A percentile compares a stretch with the other conserved stretches of the same genome.
Evolutionary conservation across 2,797 vertebrate species (phyloP).

Genomic region (Acanthurus tractus): DNA sequence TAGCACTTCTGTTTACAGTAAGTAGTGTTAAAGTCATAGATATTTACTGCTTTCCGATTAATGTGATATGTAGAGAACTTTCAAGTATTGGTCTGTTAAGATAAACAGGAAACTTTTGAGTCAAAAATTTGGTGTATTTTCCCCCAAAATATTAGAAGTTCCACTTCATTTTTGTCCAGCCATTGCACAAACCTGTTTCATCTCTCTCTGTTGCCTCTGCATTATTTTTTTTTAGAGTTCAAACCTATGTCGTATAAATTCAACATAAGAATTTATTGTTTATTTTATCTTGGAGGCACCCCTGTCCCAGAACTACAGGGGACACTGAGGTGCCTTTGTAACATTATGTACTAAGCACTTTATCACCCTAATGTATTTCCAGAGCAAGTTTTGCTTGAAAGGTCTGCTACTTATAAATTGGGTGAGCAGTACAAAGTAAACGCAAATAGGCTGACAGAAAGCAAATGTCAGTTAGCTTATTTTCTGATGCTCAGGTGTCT

Average conservation of each 20-base stretch:
- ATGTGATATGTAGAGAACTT: no score
- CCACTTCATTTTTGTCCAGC: conserved; percentile 2
- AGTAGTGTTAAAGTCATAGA: no score
- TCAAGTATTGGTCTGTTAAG: no score
- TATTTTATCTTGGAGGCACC: conserved; percentile 58
- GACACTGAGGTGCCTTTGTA: conserved; percentile 54
- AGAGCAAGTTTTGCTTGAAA: conserved; percentile 44
- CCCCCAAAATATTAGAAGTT: background rate
- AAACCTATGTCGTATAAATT: conserved; percentile 27
- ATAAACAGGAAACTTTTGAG: no score
- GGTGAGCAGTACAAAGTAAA: conserved; percentile 29
- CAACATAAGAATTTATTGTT: conserved; percentile 30
- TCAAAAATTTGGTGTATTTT: no score
- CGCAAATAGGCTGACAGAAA: conserved; percentile 36
- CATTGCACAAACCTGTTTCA: conserved; percentile 15
- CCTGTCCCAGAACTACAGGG: conserved; percentile 47
- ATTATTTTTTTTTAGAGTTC: conserved; percentile 30
- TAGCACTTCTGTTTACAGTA: no score
- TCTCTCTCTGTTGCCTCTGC: conserved; percentile 38
- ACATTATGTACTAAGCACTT: conserved; percentile 76
- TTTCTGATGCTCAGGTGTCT: conserved; percentile 49
- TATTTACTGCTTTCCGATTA: no score
- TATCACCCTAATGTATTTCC: conserved; percentile 75
- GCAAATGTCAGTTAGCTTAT: conserved; percentile 44
- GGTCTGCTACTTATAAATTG: conserved; percentile 38